These are phyloP conservation scores for Caretta caretta DNA, from an alignment of 2,113 vertebrate genomes.

Conservation along the genomic window DNA sequence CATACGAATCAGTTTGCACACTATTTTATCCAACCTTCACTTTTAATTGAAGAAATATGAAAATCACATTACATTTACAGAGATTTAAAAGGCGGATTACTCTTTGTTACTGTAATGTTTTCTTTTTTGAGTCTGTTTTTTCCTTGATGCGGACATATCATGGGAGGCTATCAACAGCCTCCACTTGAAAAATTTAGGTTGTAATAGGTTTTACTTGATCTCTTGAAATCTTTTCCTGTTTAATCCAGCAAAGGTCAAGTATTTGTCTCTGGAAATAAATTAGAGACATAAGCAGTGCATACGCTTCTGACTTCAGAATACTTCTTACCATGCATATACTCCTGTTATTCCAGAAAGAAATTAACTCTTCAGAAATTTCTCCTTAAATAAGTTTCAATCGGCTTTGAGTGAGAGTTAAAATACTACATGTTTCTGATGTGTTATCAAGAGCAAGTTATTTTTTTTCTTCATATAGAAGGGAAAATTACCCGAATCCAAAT, in stretches of 20 bases:
- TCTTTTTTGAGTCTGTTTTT: neutral
- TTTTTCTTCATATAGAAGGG: neutral
- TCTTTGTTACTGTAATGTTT: neutral
- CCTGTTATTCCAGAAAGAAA: neutral
- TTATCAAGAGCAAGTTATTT: neutral
- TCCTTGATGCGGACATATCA: neutral
- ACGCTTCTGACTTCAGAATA: neutral
- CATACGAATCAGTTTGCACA: neutral
- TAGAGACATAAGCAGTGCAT: rapidly evolving
- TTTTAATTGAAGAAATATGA: neutral
- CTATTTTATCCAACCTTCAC: neutral
- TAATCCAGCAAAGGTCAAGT: neutral
- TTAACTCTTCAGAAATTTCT: neutral
- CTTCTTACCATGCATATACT: neutral
- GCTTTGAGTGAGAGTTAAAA: neutral
- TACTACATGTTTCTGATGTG: neutral
- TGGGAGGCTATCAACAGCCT: neutral
- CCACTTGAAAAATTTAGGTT: neutral
- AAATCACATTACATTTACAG: neutral
- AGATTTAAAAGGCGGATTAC: neutral
- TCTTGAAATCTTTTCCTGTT: neutral
- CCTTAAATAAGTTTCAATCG: neutral
- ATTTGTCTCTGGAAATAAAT: neutral
- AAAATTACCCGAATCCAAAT: neutral
- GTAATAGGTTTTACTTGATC: neutral